Percentiles rank a stretch among this genome's conserved stretches.
These are phyloP conservation scores for Sebastes oblongus DNA, from an alignment of 2,797 vertebrate species.

Conservation along the genomic window DNA sequence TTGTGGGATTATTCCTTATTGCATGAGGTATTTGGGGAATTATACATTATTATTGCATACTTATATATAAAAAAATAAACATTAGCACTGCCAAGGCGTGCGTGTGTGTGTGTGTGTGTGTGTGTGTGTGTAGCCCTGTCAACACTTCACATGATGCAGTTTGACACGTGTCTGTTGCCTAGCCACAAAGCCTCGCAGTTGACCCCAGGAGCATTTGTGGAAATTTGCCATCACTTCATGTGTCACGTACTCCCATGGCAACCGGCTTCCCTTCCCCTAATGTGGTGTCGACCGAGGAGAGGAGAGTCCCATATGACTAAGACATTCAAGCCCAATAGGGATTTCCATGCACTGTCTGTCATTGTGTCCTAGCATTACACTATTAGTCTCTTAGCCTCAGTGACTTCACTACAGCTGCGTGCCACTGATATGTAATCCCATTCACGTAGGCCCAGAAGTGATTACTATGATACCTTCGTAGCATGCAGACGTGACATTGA, in stretches of 20 bases:
- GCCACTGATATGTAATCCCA: constrained; percentile 44
- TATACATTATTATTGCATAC: too few relatives aligned
- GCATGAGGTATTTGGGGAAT: too few relatives aligned
- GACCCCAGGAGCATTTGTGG: constrained; percentile 46
- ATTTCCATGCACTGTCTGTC: constrained; percentile 30
- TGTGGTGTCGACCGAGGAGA: constrained; percentile 10
- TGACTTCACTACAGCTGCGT: constrained; percentile 33
- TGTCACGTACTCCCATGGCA: constrained; percentile 59
- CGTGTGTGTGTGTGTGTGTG: background rate
- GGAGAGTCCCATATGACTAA: constrained; percentile 46
- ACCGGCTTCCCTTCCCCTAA: constrained; percentile 14
- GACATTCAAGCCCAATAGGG: constrained; percentile 38
- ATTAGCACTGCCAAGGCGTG: constrained; percentile 4
- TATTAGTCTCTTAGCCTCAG: constrained; percentile 33
- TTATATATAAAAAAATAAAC: background rate
- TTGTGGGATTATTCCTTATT: too few relatives aligned
- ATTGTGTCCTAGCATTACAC: constrained; percentile 39
- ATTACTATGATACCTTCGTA: constrained; percentile 44
- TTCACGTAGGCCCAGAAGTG: constrained; percentile 29
- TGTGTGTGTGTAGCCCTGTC: background rate
- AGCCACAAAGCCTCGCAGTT: constrained; percentile 59
- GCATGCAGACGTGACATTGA: constrained; percentile 48
- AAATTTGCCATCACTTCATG: constrained; percentile 62
- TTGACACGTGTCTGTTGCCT: constrained; percentile 58
- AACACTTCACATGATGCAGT: constrained; percentile 46